Evolutionary conservation across 1,140 invertebrate genomes (phyloP).

Genomic region (Drosophila pseudoananassae): DNA sequence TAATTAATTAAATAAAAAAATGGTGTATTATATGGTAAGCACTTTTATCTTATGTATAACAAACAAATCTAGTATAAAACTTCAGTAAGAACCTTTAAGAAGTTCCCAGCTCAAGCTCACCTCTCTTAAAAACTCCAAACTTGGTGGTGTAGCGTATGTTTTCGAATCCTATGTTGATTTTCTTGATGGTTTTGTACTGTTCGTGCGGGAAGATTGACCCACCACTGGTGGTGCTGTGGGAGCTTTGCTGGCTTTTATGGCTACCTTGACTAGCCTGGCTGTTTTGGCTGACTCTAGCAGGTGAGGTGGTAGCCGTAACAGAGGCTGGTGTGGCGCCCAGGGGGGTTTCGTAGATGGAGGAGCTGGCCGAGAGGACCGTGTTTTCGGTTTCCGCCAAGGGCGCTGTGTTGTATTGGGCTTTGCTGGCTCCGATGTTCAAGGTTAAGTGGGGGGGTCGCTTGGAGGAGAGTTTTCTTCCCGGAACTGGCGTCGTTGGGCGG

Average conservation of each 20-base stretch:
- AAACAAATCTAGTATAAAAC: too few species aligned
- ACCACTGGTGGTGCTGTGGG: slow-evolving; percentile 37
- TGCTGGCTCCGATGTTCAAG: slow-evolving; percentile 29
- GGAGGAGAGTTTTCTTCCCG: slow-evolving; percentile 49
- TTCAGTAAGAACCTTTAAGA: too few species aligned
- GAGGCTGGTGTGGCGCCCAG: slow-evolving; percentile 36
- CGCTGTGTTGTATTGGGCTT: slow-evolving; percentile 16
- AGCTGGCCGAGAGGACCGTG: slow-evolving; percentile 42
- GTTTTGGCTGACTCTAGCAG: slow-evolving; percentile 27
- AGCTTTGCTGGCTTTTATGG: slow-evolving; percentile 3
- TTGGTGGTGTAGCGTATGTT: slow-evolving; percentile 64
- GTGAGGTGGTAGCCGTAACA: slow-evolving; percentile 11
- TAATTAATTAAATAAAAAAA: too few species aligned
- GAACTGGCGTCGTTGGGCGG: slow-evolving; percentile 68
- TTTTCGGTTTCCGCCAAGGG: slow-evolving; percentile 57
- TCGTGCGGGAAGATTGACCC: slow-evolving; percentile 69
- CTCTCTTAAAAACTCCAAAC: slow-evolving; percentile 68
- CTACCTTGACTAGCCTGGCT: slow-evolving; percentile 13
- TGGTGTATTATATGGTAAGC: too few species aligned
- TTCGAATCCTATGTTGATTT: slow-evolving; percentile 73
- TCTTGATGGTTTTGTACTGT: slow-evolving; percentile 71
- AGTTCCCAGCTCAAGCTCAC: slow-evolving; percentile 34
- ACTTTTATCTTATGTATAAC: too few species aligned
- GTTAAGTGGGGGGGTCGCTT: slow-evolving; percentile 64
- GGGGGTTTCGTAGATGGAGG: slow-evolving; percentile 59